These are phyloP conservation scores for Macaca nemestrina DNA, from an alignment of 2,113 vertebrate genomes.

Conservation along the genomic window DNA sequence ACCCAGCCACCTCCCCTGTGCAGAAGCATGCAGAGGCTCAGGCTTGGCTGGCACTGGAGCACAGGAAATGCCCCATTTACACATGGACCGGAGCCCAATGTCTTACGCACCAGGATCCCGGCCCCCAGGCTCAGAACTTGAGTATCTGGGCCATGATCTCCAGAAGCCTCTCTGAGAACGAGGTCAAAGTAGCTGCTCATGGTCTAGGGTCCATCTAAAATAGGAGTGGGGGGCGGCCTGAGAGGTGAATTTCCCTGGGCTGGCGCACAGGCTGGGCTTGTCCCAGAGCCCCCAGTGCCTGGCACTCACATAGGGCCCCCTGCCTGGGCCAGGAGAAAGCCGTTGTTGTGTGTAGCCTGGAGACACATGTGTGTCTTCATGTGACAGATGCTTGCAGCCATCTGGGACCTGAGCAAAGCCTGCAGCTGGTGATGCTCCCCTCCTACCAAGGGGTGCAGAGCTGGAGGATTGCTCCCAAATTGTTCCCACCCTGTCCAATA, in stretches of 20 bases:
- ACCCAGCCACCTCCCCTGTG: not conserved
- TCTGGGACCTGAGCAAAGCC: not conserved
- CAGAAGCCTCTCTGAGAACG: no score
- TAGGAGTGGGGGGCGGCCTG: not conserved
- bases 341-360: rapidly evolving
- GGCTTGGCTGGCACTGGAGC: not conserved
- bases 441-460: rapidly evolving
- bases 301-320: rapidly evolving
- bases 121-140: not conserved
- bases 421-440: not conserved
- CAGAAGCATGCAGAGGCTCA: not conserved
- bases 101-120: not conserved
- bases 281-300: rapidly evolving
- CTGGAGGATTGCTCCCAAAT: not conserved
- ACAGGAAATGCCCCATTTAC: not conserved
- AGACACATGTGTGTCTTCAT: not conserved
- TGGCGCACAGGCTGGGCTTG: not conserved
- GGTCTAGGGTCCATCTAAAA: not conserved
- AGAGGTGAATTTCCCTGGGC: not conserved
- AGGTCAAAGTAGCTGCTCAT: no score
- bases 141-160: not conserved
- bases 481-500: not conserved
- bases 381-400: not conserved
- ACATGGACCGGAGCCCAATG: not conserved
- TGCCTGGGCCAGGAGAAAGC: not conserved